phyloP scores from a whole-genome alignment of 2,113 vertebrate genomes.

The Pimephales promelas region DNA sequence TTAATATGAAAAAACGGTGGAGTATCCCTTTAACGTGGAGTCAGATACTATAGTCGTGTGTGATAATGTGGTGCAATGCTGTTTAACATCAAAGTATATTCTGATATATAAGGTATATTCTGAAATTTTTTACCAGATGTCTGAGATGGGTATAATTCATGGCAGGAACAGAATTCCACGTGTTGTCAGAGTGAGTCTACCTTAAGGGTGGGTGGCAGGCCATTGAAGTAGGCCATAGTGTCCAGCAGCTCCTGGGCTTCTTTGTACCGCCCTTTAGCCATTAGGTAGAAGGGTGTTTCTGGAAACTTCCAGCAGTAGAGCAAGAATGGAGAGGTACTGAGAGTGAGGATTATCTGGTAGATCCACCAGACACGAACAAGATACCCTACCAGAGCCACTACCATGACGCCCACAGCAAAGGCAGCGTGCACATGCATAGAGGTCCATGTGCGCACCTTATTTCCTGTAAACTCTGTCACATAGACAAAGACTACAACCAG shows the following conservation, averaged over 20 bases:
- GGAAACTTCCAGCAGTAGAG: constrained; percentile 93
- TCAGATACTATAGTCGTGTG: too few species aligned
- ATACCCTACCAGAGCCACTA: constrained; percentile 88
- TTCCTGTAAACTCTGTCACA: constrained; percentile 91
- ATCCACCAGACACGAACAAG: constrained; percentile 89
- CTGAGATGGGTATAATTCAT: background rate
- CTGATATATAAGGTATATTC: background rate
- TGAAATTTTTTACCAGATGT: background rate
- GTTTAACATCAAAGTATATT: background rate
- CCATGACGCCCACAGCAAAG: constrained; percentile 88
- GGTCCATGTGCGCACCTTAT: constrained; percentile 89
- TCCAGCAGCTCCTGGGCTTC: constrained; percentile 84
- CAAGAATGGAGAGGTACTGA: constrained; percentile 85
- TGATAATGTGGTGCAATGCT: too few species aligned
- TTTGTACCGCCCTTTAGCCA: constrained; percentile 81
- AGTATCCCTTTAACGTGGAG: background rate
- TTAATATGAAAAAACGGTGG: too few species aligned
- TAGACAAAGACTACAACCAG: constrained; percentile 95
- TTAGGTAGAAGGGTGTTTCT: constrained; percentile 92
- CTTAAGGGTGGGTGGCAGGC: constrained; percentile 72
- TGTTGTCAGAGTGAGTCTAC: constrained; percentile 60
- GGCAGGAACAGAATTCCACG: background rate
- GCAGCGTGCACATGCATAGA: constrained; percentile 92
- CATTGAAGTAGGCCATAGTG: constrained; percentile 83
- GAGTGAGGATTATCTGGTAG: constrained; percentile 89